A percentile compares a stretch with the other conserved stretches of the same genome.
Evolutionary conservation across 2,888 invertebrate species (phyloP).

Genomic region (Escarpia spicata): DNA sequence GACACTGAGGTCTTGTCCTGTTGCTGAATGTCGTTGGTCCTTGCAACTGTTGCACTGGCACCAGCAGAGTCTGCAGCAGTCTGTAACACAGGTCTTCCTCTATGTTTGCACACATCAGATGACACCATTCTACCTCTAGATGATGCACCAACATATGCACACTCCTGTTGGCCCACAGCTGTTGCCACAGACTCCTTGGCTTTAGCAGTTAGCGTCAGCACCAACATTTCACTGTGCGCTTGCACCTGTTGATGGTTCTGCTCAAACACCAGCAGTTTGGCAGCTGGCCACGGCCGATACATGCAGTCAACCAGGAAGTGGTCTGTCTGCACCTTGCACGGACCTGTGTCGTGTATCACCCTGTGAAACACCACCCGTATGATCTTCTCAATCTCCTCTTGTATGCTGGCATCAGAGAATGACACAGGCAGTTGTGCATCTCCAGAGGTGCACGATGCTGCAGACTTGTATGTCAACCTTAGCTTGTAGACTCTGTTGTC

Average conservation of each 20-base stretch:
- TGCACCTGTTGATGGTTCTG: background rate
- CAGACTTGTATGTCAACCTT: background rate
- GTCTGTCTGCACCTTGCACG: background rate
- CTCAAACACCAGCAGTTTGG: background rate
- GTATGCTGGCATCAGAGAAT: background rate
- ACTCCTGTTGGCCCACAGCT: background rate
- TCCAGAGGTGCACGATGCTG: background rate
- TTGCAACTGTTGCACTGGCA: background rate
- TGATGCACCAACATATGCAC: background rate
- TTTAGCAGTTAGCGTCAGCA: background rate
- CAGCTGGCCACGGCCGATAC: background rate
- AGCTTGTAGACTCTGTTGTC: slow-evolving; percentile 3
- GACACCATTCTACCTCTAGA: background rate
- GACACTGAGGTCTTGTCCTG: background rate
- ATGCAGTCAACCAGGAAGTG: background rate
- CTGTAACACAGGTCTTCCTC: background rate
- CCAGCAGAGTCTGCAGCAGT: no score
- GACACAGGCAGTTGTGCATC: background rate
- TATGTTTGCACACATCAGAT: background rate
- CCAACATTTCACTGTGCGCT: background rate
- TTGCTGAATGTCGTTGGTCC: background rate
- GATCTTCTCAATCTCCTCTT: slow-evolving; percentile 1
- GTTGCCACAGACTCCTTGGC: background rate
- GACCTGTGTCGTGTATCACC: background rate
- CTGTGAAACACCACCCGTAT: background rate